These are phyloP conservation scores for Thoracochromis brauschi DNA, from an alignment of 2,113 vertebrate genomes.

Conservation along the genomic window DNA sequence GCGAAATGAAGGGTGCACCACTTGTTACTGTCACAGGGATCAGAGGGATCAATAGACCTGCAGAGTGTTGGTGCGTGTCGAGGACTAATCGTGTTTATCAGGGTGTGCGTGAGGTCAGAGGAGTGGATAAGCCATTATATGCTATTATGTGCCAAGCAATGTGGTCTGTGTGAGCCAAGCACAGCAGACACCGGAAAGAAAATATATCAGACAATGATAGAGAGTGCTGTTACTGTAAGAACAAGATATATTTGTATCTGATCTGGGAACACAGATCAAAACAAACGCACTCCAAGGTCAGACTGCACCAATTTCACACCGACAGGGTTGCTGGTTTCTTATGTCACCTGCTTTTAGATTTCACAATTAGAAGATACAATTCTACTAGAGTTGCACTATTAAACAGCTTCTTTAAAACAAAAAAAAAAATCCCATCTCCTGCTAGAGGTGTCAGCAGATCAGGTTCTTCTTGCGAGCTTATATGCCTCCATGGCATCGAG, in stretches of 20 bases:
- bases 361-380: neutral
- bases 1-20: neutral
- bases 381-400: neutral
- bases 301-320: neutral
- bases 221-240: neutral
- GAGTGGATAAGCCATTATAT: neutral
- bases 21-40: neutral
- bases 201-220: neutral
- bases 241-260: neutral
- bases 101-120: neutral
- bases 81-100: neutral
- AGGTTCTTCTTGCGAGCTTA: neutral
- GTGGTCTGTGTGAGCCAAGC: too few relatives aligned
- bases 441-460: neutral
- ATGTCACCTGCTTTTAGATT: neutral
- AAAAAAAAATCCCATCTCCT: fast-evolving
- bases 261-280: neutral
- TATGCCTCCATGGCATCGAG: neutral
- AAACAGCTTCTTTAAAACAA: neutral
- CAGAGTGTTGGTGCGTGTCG: neutral
- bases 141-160: neutral
- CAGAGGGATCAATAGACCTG: neutral
- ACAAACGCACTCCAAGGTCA: neutral
- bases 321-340: neutral
- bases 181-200: neutral